These are phyloP conservation scores for Melipona quadrifasciata DNA, from an alignment of 1,140 invertebrate species.

Conservation along the genomic window DNA sequence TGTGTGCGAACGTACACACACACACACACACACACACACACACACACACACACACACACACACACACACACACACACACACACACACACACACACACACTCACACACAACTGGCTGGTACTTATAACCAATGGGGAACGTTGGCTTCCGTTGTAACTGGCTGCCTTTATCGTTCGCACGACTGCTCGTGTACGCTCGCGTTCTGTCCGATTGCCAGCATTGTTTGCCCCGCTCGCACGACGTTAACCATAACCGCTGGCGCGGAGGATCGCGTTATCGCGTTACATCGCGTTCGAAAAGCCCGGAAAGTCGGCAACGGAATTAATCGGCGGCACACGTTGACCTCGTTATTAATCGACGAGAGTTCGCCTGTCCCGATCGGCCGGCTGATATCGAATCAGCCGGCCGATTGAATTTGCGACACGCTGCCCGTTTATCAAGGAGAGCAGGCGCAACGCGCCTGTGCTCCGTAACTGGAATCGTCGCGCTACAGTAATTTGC, in stretches of 20 bases:
- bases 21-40: no score
- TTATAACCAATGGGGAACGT: constrained; percentile 23
- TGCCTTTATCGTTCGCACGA: constrained; percentile 52
- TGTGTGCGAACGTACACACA: neutral
- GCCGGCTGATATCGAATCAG: constrained; percentile 23
- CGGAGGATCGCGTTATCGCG: constrained; percentile 12
- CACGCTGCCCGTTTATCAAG: constrained; percentile 43
- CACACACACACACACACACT: neutral
- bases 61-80: neutral
- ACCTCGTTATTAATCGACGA: constrained; percentile 45
- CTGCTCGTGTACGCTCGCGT: constrained; percentile 17
- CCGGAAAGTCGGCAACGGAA: constrained; percentile 16
- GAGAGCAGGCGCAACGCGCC: neutral
- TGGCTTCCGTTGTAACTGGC: constrained; percentile 50
- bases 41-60: no score
- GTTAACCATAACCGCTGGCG: neutral
- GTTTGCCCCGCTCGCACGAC: constrained; percentile 41
- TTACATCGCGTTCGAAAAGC: neutral
- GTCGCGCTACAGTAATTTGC: constrained; percentile 45
- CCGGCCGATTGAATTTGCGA: constrained; percentile 54
- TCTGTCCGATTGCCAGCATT: constrained; percentile 58
- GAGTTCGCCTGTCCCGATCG: constrained; percentile 31
- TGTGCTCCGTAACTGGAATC: constrained; percentile 21
- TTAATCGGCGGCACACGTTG: constrained; percentile 54
- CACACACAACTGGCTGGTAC: no score